phyloP scores from a whole-genome alignment of 2,113 vertebrate species.

The Tetrao urogallus region DNA sequence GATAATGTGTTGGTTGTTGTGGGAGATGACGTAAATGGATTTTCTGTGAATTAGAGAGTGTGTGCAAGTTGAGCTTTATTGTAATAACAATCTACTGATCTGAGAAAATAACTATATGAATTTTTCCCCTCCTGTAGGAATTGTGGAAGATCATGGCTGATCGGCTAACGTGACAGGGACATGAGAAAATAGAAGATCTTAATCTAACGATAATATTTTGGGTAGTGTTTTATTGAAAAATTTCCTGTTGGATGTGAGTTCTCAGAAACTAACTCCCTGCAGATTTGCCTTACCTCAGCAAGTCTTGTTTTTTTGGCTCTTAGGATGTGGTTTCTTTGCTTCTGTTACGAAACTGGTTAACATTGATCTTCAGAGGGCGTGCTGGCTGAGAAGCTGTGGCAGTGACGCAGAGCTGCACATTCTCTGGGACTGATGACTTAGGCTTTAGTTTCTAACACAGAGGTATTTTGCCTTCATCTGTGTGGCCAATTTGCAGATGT shows the following conservation, averaged over 20 bases:
- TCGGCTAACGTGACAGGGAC: conserved; percentile 1
- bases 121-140: conserved; percentile 68
- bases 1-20: neutral
- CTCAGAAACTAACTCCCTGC: neutral
- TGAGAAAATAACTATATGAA: neutral
- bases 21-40: neutral
- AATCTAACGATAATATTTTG: neutral
- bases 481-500: neutral
- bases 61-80: neutral
- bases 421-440: neutral
- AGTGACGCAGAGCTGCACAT: neutral
- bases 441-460: neutral
- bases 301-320: neutral
- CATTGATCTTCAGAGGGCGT: neutral
- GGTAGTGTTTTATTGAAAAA: neutral
- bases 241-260: neutral
- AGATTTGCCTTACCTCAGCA: neutral
- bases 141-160: conserved; percentile 80
- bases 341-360: neutral
- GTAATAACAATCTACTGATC: neutral
- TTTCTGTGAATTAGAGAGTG: neutral
- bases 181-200: neutral
- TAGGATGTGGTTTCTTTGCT: neutral
- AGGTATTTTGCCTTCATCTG: neutral
- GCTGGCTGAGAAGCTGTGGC: neutral